A percentile compares a stretch with the other conserved stretches of the same genome.
These are phyloP conservation scores for Paratrypauchen microcephalus DNA, from an alignment of 2,797 vertebrate species.

Conservation along the genomic window DNA sequence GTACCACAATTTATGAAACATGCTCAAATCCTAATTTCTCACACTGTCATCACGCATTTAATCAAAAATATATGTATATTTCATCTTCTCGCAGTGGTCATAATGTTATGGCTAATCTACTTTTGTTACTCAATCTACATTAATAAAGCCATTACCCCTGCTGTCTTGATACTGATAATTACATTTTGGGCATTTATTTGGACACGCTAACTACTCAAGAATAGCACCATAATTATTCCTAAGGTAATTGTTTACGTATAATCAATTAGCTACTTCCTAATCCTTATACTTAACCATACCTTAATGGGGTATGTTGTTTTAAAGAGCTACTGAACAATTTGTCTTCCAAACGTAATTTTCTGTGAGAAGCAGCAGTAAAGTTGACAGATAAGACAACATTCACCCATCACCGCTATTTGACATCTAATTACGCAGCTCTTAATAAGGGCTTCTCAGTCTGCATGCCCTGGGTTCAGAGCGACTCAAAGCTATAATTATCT, in stretches of 20 bases:
- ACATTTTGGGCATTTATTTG: background rate
- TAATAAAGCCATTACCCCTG: background rate
- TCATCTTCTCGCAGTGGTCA: background rate
- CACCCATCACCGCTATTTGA: slow-evolving; percentile 67
- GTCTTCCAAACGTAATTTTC: slow-evolving; percentile 41
- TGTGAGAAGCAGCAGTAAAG: slow-evolving; percentile 47
- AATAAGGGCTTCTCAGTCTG: slow-evolving; percentile 74
- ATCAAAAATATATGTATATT: too few species aligned
- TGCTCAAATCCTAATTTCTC: background rate
- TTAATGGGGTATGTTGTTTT: slow-evolving; percentile 1
- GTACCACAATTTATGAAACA: background rate
- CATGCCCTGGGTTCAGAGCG: slow-evolving; percentile 64
- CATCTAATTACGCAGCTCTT: slow-evolving; percentile 77
- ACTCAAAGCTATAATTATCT: slow-evolving; percentile 80
- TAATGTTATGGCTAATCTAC: too few species aligned
- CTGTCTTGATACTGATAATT: background rate
- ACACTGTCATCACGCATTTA: background rate
- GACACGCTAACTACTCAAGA: background rate
- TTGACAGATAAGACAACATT: slow-evolving; percentile 67
- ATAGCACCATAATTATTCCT: background rate
- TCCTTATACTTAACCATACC: background rate
- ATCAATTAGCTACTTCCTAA: slow-evolving; percentile 1
- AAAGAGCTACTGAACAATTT: slow-evolving; percentile 22
- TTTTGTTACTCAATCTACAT: too few species aligned
- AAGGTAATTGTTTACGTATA: background rate